Conservation (phyloP, 1,140 invertebrate genomes). For the Melanaphis sacchari region DNA sequence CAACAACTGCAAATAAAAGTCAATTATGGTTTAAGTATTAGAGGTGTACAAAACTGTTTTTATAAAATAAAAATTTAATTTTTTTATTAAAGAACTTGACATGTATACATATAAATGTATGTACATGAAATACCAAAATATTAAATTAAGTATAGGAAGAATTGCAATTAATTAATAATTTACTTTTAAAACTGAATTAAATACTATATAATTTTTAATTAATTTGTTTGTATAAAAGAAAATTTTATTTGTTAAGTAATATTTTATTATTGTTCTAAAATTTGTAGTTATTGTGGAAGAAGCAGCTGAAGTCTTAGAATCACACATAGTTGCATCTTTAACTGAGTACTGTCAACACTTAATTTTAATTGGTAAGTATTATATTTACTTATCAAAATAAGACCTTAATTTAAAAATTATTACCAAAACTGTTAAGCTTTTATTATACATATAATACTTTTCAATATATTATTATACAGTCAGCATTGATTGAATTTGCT, state of each 20-base stretch:
- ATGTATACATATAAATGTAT: too few species aligned
- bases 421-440: not conserved
- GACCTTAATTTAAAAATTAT: not conserved
- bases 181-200: not conserved
- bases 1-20: too few species aligned
- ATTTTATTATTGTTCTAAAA: not conserved
- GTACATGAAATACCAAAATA: not conserved
- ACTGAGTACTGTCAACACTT: slow-evolving; percentile 76
- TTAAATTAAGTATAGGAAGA: not conserved
- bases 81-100: too few species aligned
- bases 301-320: slow-evolving; percentile 83
- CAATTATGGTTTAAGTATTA: too few species aligned
- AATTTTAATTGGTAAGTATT: slow-evolving; percentile 73
- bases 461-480: not conserved
- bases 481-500: too few species aligned
- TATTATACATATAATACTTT: not conserved
- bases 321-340: slow-evolving; percentile 76
- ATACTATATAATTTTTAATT: not conserved
- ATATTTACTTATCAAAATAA: not conserved
- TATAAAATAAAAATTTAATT: too few species aligned
- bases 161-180: not conserved
- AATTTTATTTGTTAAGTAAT: not conserved
- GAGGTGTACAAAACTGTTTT: too few species aligned
- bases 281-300: slow-evolving; percentile 79
- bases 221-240: not conserved